Evolutionary conservation across 2,113 vertebrate species (phyloP).

Genomic region (sheep (Ovis aries)): ARS-UI_Ramb_v3.0 NC_056069.1:6180501-6181000

Average conservation of each 20-base stretch:
- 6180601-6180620: not conserved
- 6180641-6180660: not conserved
- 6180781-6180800: not conserved
- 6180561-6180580: not conserved
- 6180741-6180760: not conserved
- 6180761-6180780: not conserved
- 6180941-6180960: not conserved
- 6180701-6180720: not conserved
- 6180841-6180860: not conserved
- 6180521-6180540: not conserved
- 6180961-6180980: not conserved
- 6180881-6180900: not conserved
- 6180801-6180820: not conserved
- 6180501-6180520: not conserved
- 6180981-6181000: not conserved
- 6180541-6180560: not conserved
- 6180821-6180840: not conserved
- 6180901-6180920: not conserved
- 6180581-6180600: not conserved
- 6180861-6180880: not conserved
- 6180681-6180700: not conserved
- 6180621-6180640: not conserved
- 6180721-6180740: not conserved
- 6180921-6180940: not conserved
- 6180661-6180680: accelerated